Conservation (phyloP, 1,140 invertebrate genomes). For the Cydia amplana region DNA sequence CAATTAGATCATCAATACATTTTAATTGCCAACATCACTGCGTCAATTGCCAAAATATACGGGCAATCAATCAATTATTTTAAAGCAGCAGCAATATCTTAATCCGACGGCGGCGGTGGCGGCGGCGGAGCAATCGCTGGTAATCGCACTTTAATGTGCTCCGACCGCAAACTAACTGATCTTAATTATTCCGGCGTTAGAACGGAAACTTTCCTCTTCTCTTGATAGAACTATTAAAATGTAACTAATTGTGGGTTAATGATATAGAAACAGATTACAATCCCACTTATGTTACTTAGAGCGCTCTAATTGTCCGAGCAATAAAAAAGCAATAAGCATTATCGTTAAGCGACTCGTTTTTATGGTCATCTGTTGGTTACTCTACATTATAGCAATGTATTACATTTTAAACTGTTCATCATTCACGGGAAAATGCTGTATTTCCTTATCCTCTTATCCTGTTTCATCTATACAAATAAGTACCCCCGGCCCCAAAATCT, state of each 20-base stretch:
- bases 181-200: constrained; percentile 68
- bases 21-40: constrained; percentile 24
- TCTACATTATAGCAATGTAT: not conserved
- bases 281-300: constrained; percentile 53
- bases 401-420: not conserved
- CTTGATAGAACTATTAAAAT: constrained; percentile 59
- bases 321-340: constrained; percentile 36
- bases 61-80: constrained; percentile 36
- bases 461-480: not conserved
- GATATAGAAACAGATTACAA: constrained; percentile 47
- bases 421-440: not conserved
- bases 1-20: constrained; percentile 10
- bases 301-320: constrained; percentile 24
- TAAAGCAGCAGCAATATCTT: constrained; percentile 37
- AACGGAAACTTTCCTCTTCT: constrained; percentile 60
- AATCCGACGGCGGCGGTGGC: constrained; percentile 35
- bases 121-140: constrained; percentile 38
- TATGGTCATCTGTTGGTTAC: constrained; percentile 19
- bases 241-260: constrained; percentile 68
- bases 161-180: constrained; percentile 56
- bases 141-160: constrained; percentile 54
- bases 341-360: constrained; percentile 14
- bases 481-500: not conserved
- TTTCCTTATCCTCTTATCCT: too few species aligned
- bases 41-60: constrained; percentile 23